These are phyloP conservation scores for Condylura cristata DNA, from an alignment of 2,113 vertebrate genomes.

Conservation along the genomic window DNA sequence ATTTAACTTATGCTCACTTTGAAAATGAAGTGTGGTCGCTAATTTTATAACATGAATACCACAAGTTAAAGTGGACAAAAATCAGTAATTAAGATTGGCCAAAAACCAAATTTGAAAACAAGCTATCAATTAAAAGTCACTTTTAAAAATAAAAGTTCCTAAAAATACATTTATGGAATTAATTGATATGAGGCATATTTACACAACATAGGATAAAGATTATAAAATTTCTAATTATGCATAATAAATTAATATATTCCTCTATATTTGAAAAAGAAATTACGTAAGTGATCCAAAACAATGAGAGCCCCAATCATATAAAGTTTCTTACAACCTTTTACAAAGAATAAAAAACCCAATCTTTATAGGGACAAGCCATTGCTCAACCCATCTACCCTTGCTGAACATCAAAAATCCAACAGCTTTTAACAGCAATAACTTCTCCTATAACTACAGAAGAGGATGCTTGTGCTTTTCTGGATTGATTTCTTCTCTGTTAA, in stretches of 20 bases:
- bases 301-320: neutral
- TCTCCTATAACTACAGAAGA: neutral
- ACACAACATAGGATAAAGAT: neutral
- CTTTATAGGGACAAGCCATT: neutral
- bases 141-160: slow-evolving; percentile 6
- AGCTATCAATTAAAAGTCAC: slow-evolving; percentile 42
- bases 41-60: slow-evolving; percentile 33
- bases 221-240: neutral
- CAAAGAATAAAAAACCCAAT: neutral
- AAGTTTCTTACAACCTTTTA: neutral
- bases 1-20: slow-evolving; percentile 46
- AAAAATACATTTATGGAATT: neutral
- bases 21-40: slow-evolving; percentile 57
- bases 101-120: slow-evolving; percentile 49
- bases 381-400: neutral
- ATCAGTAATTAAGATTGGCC: slow-evolving; percentile 41
- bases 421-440: neutral
- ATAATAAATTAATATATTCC: neutral
- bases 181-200: neutral
- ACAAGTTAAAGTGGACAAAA: slow-evolving; percentile 60
- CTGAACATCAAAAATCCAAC: neutral
- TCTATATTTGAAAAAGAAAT: slow-evolving; percentile 13
- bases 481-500: neutral
- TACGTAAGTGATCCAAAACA: neutral
- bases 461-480: neutral